Base-by-base conservation (phyloP, 37 sponge, comb jelly and placozoan genomes). In the Dysidea cf. avara region DNA sequence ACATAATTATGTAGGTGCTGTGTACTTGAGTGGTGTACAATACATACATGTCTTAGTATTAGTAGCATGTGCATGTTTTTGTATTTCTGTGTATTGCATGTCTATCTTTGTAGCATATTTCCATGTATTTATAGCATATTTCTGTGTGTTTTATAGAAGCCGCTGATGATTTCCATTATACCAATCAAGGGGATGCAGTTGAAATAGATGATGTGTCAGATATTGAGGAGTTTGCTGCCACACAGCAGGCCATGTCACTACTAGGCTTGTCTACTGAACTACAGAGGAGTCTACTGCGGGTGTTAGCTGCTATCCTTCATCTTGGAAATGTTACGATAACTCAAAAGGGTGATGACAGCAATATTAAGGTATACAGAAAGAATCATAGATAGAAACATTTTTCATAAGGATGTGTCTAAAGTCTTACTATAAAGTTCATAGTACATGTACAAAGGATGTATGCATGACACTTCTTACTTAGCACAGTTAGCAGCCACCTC, bases 301-400 rank as follows among this genome's bases (percentile, higher is more conserved):
- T 92, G 9, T 63, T 96, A 33, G 86, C 92, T 13, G 90, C 90
- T 39, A 61, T 96, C 32, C 71, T 96, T 29, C 92, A 96, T 65
- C 77, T 96, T 48, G 97, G 97, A 18, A 92, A 93, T 43, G 70
- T 96, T 25, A 29, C 30, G 25, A 29, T 56, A 18, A 48, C 11
- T 7, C 74, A 62, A 56, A 72, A 75, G 56, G 54, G 71, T 40
- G 30, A 53, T 32, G 66, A 53, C 20, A 53, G 25, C 34, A 61
- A 52, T 17, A 56, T 52, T 59, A 28, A 6, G 35, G 38, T 80
- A 2, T 32, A 16, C 18, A 21, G n/a, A n/a, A n/a, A n/a, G n/a
- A n/a, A n/a, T n/a, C 21, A 11, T 11, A 58, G 26, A 39, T 35
- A 7, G 37, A 11, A 7, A 20, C n/a, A n/a, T n/a, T n/a, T n/a